Evolutionary conservation across 2,888 invertebrate genomes (phyloP).

Genomic region (Melolontha melolontha): DNA sequence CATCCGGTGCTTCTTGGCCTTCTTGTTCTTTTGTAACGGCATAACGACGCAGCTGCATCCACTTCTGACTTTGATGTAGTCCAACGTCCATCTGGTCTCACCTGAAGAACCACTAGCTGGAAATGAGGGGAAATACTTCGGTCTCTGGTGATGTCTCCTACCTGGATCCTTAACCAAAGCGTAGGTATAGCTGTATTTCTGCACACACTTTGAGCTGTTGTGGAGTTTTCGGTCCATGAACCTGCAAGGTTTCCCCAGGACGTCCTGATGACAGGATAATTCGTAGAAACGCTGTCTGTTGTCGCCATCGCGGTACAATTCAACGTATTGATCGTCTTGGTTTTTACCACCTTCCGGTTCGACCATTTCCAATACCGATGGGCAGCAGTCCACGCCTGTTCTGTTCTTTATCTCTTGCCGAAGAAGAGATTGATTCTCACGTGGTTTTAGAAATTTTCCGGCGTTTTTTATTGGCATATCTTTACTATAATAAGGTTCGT

Average conservation of each 20-base stretch:
- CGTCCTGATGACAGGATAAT: conserved; percentile 78
- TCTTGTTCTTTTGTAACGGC: conserved; percentile 69
- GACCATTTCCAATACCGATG: conserved; percentile 80
- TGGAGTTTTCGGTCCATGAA: conserved; percentile 76
- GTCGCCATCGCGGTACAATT: conserved; percentile 79
- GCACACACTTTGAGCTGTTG: conserved; percentile 80
- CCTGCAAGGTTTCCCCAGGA: conserved; percentile 79
- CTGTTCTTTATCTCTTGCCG: conserved; percentile 61
- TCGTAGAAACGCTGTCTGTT: conserved; percentile 82
- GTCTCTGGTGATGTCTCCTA: conserved; percentile 55
- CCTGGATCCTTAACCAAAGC: conserved; percentile 79
- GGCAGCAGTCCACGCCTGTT: conserved; percentile 81
- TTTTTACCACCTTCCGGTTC: conserved; percentile 83
- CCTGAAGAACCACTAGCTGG: conserved; percentile 66
- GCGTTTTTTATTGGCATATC: conserved; percentile 55
- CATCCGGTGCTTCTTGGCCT: conserved; percentile 46
- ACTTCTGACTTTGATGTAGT: conserved; percentile 84
- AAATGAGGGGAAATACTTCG: conserved; percentile 64
- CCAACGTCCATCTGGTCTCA: conserved; percentile 76
- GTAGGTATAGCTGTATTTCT: conserved; percentile 86
- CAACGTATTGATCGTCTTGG: conserved; percentile 77
- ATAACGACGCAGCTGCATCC: conserved; percentile 87
- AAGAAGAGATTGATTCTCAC: conserved; percentile 75
- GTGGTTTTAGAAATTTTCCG: conserved; percentile 69
- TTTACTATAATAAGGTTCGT: conserved; percentile 58